Conservation (phyloP, 2,797 vertebrate species). For the Phataginus tricuspis region DNA sequence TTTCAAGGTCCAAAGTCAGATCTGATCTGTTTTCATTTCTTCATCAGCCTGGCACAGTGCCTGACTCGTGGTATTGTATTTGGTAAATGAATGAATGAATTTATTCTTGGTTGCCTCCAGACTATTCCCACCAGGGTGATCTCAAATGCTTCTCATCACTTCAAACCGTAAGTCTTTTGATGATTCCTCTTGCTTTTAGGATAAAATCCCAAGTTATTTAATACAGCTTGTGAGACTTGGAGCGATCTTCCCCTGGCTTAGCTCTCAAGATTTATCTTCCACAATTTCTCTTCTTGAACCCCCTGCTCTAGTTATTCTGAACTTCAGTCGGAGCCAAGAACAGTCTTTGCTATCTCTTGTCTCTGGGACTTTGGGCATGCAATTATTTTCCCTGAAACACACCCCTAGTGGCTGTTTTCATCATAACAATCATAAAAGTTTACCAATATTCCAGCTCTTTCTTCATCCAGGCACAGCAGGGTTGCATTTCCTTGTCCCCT, state of each 20-base stretch:
- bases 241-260: neutral
- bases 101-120: neutral
- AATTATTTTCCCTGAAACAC: neutral
- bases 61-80: neutral
- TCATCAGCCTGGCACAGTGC: neutral
- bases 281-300: neutral
- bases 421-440: neutral
- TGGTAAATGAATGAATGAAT: neutral
- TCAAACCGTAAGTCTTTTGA: neutral
- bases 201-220: conserved; percentile 14
- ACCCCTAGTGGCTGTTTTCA: neutral
- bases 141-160: neutral
- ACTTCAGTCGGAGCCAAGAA: neutral
- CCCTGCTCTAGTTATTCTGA: neutral
- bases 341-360: neutral
- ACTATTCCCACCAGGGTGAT: neutral
- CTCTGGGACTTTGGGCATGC: neutral
- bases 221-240: neutral
- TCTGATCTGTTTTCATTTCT: neutral
- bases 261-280: neutral
- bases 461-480: neutral
- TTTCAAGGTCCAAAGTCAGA: neutral
- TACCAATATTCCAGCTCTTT: neutral
- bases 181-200: neutral
- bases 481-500: neutral